Percentiles rank a stretch among this genome's conserved stretches.
Evolutionary conservation across 2,797 vertebrate species (phyloP).

Genomic region (Platalea minor): DNA sequence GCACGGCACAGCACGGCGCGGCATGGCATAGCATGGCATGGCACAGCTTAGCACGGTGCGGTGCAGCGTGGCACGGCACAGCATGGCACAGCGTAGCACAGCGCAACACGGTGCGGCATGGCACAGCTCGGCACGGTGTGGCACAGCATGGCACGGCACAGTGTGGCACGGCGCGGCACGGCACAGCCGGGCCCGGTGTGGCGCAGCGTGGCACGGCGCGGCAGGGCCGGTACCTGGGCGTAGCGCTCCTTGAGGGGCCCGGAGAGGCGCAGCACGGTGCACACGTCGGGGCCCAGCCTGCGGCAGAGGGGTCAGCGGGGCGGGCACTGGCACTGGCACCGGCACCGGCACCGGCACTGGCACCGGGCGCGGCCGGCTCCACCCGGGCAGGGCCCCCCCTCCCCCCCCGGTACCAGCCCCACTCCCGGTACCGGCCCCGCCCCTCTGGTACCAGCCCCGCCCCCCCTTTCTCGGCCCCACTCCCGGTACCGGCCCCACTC

Average conservation of each 20-base stretch:
- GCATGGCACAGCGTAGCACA: rapidly evolving
- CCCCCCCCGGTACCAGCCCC: neutral
- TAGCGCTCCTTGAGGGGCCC: conserved; percentile 77
- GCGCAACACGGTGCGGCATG: rapidly evolving
- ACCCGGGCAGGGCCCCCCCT: too few species aligned
- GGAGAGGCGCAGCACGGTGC: conserved; percentile 73
- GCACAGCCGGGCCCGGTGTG: rapidly evolving
- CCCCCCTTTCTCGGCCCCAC: too few species aligned
- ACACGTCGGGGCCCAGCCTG: conserved; percentile 71
- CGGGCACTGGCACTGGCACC: neutral
- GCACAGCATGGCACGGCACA: neutral
- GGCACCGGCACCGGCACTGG: neutral
- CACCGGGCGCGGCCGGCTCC: neutral
- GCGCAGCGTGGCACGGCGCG: rapidly evolving
- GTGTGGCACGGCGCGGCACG: rapidly evolving
- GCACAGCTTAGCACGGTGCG: too few species aligned
- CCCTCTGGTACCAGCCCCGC: too few species aligned
- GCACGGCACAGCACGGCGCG: rapidly evolving
- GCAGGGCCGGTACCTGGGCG: conserved; percentile 63
- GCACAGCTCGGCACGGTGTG: rapidly evolving
- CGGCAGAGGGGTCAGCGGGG: neutral
- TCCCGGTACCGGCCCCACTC: too few species aligned
- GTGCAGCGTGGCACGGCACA: neutral
- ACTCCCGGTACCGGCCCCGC: neutral
- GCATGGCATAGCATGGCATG: rapidly evolving